Evolutionary conservation across 1,140 invertebrate species (phyloP).

Genomic region (Pararge aegeria): DNA sequence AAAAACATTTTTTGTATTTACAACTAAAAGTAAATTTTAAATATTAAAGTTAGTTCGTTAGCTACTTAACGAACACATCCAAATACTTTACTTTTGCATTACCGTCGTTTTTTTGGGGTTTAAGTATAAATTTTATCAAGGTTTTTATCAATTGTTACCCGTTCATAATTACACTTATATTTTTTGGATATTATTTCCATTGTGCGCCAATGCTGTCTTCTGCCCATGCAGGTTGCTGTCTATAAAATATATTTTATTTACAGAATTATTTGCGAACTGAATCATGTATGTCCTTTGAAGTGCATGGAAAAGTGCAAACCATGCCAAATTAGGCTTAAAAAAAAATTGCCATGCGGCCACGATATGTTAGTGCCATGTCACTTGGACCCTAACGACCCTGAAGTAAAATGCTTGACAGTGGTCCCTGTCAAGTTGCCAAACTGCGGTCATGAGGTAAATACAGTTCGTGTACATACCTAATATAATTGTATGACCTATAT

Average conservation of each 20-base stretch:
- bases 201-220: too few species aligned
- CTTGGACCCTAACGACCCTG: conserved; percentile 42
- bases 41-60: too few species aligned
- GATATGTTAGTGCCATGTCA: conserved; percentile 55
- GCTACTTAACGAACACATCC: too few species aligned
- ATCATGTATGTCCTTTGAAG: conserved; percentile 71
- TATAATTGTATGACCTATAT: too few species aligned
- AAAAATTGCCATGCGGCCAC: conserved; percentile 76
- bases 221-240: background rate
- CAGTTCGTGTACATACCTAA: background rate
- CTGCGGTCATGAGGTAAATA: conserved; percentile 75
- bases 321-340: conserved; percentile 63
- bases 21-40: too few species aligned
- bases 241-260: background rate
- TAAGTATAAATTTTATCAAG: too few species aligned
- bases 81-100: too few species aligned
- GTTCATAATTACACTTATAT: background rate
- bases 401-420: conserved; percentile 49
- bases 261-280: conserved; percentile 68
- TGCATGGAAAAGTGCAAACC: conserved; percentile 72
- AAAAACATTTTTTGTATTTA: too few species aligned
- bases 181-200: too few species aligned
- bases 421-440: conserved; percentile 54
- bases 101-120: too few species aligned
- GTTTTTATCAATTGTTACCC: too few species aligned